Conservation (phyloP, 2,113 vertebrate genomes). For the Melospiza georgiana region DNA sequence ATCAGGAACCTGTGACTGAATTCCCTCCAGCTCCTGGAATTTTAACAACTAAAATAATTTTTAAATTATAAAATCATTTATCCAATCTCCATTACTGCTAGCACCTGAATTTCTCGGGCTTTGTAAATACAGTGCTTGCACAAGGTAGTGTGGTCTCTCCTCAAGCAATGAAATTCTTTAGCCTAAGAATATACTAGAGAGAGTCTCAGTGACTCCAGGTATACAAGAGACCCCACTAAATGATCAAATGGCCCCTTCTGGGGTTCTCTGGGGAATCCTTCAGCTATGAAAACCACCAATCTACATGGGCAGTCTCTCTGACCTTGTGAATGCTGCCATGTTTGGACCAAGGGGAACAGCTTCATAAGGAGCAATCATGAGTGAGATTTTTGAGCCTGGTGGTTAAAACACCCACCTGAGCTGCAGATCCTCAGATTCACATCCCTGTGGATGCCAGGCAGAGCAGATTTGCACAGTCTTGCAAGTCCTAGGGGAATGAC, state of each 20-base stretch:
- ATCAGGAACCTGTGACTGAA: not conserved
- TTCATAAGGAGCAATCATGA: not conserved
- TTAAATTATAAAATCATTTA: not conserved
- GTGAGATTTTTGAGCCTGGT: not conserved
- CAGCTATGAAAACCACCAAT: not conserved
- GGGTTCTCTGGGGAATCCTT: not conserved
- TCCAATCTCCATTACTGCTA: not conserved
- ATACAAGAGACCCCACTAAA: not conserved
- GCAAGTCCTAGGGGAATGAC: not conserved
- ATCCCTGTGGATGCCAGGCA: not conserved
- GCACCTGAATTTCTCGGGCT: not conserved
- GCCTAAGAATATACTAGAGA: not conserved
- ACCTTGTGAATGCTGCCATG: not conserved
- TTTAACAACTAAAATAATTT: not conserved
- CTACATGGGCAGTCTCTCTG: not conserved
- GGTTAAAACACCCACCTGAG: not conserved
- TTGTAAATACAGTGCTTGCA: not conserved
- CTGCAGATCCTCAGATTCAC: not conserved
- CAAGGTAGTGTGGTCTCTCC: not conserved
- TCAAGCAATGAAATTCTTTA: not conserved
- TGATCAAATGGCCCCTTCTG: not conserved
- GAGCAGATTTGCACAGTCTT: not conserved
- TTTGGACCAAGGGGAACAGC: not conserved
- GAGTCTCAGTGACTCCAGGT: not conserved
- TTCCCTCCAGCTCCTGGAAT: not conserved